Base-by-base conservation (phyloP, 2,113 vertebrate genomes). In the Empidonax alnorum region DNA sequence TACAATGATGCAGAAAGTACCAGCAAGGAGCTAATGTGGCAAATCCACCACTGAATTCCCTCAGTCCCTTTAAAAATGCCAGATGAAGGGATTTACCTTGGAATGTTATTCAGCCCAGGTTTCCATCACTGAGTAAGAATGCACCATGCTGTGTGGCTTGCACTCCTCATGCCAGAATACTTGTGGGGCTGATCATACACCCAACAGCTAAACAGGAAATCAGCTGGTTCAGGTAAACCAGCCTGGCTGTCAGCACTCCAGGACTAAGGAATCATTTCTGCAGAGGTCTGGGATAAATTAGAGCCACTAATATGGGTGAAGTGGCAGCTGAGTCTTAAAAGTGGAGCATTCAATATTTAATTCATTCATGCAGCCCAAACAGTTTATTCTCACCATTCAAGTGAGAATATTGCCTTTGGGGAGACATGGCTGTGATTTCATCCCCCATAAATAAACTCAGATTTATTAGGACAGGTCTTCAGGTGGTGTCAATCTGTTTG, bases 391-490 rank as follows among this genome's bases (percentile, higher is more conserved):
- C 62, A 44, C 22, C 35, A 90, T 63, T 91, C 2, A 1, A 92
- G 72, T 41, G 46, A 90, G 47, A 92, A 75, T 28, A n/a, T 20
- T 78, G 59, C 39, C 76, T 88, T 61, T 87, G 21, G 85, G 90
- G 44, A 94, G 55, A 67, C 59, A 90, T 6, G 27, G 31, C 76
- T 89, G 50, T 30, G 37, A 61, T 89, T 93, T 94, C 56, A 58
- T 58, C 12, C 23, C 19, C 15, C 61, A 61, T 84, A 91, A 92
- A 94, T n/a, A 84, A 90, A 55, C 41, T 31, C 44, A 75, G 52
- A 84, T 86, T 90, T 91, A 81, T 90, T 78, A 87, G 62, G 65
- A 86, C 77, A 87, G 66, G 73, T 92, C 80, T 95, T 96, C 87
- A 94, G 84, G 65, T 94, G 91, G 56, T 89, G 80, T 89, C 84